phyloP scores from a whole-genome alignment of 2,797 vertebrate genomes.

The Xenopus petersii region DNA sequence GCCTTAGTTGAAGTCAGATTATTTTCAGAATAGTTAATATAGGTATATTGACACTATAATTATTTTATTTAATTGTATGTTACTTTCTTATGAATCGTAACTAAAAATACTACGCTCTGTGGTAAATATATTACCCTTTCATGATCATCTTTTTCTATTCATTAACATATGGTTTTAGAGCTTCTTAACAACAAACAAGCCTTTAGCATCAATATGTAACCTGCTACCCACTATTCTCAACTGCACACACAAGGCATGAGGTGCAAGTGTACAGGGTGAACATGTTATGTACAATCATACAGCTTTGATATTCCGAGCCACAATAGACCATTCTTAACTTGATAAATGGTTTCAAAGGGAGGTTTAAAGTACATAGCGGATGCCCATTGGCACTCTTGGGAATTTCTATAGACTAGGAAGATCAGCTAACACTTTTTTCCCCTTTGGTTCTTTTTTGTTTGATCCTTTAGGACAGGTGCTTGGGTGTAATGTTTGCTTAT shows the following conservation, averaged over 20 bases:
- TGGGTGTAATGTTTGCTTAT: conserved; percentile 46
- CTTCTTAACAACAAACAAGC: no score
- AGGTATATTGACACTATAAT: no score
- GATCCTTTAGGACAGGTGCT: conserved; percentile 55
- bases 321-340: conserved; percentile 61
- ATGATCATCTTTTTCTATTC: no score
- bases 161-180: no score
- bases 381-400: conserved; percentile 64
- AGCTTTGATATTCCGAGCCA: conserved; percentile 57
- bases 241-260: background rate
- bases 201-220: no score
- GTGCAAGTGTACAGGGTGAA: conserved; percentile 51
- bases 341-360: conserved; percentile 63
- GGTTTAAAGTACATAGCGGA: conserved; percentile 67
- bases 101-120: no score
- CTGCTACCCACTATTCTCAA: background rate
- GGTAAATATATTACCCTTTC: no score
- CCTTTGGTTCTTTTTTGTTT: conserved; percentile 61
- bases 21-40: no score
- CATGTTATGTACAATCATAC: conserved; percentile 55
- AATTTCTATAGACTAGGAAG: conserved; percentile 62
- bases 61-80: no score
- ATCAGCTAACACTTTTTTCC: conserved; percentile 69
- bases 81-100: no score
- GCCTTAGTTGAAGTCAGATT: no score